Base-by-base conservation (phyloP, 1,140 invertebrate genomes). In the Homalodisca vitripennis region DNA sequence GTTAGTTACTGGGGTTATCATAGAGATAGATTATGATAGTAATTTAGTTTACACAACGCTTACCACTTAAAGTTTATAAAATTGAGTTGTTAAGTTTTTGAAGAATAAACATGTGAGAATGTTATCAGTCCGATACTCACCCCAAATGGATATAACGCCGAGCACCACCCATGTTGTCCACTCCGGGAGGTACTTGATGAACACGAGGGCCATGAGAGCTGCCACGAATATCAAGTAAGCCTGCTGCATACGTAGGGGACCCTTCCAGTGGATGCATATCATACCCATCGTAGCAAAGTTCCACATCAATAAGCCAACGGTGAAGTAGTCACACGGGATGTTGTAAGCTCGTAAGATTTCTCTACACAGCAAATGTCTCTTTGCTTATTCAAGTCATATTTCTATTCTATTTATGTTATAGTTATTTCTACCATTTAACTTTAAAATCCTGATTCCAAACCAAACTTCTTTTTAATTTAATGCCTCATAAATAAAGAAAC, bases 161-260 rank as follows among this genome's bases (percentile, higher is more conserved):
- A 99, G 83, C 2, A 99, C 94, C 46, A 92, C 90, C 98, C 98
- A 99, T 0, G 94, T 93, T 0, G 98, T 99, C 95, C 97, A 99
- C 79, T 99, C 96, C 0, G 98, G 98, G 66, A 99, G 81, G 82
- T 98, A 98, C 83, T 99, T 99, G 67, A 99, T 99, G 77, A 99
- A 99, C n/a, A 99, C 92, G 12, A 99, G 85, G 1, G 98, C 97
- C 95, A 99, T 98, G 0, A 99, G 82, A 0, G 97, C 95, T 20
- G 96, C 95, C 67, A 99, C 91, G 75, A 98, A 92, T 75, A 99
- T 98, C 0, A 99, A 85, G 83, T 99, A 99, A 3, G 92, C 94
- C 78, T 99, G 98, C 78, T 99, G 97, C 26, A 99, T 80, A 17
- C 90, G 80, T 48, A 99, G 82, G 0, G 98, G 98, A 1, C 95